Evolutionary conservation across 2,113 vertebrate species (phyloP), one percentile per base, ranked within the genome.

Genomic region (Xenopus borealis): DNA sequence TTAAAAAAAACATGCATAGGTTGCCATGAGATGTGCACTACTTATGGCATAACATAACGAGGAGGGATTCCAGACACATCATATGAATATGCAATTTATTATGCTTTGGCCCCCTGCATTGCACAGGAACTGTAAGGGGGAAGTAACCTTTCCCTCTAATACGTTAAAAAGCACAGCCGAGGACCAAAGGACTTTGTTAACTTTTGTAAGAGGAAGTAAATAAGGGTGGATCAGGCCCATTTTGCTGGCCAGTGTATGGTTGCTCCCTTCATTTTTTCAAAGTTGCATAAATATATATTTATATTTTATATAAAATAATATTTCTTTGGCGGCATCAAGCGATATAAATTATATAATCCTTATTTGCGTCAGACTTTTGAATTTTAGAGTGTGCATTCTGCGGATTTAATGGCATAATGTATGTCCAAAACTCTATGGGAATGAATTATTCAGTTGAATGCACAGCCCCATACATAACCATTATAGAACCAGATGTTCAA

Each of bases 211-310:
- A 69, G 46, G 65, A 75, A 75, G 55, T 75, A 45, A 44, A 55
- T 75, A 44, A 62, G n/a, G 58, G 57, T n/a, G 20, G 67, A 69
- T 62, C 66, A 74, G 73, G 66, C 73, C 73, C 62, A 27, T 75
- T 75, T 69, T 75, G 57, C 46, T 75, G 73, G 66, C 73, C 47
- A 33, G 20, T 44, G 23, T 18, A 75, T 75, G 57, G n/a, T 69
- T 63, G 7, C n/a, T 23, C 66, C 55, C 19, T 73, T 58, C 18
- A 58, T 30, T 10, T 72, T 40, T 53, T 72, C 12, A 61, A 61
- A 7, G 10, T 59, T 73, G 33, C 55, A 16, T 66, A 66, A 12
- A 66, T 66, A 66, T 73, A 55, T 72, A 72, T 72, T 63, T 72
- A 72, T 64, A 50, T 72, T 58, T 57, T 73, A 59, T 27, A 66